Base-by-base conservation (phyloP, 2,888 invertebrate genomes). In the Vanessa cardui region DNA sequence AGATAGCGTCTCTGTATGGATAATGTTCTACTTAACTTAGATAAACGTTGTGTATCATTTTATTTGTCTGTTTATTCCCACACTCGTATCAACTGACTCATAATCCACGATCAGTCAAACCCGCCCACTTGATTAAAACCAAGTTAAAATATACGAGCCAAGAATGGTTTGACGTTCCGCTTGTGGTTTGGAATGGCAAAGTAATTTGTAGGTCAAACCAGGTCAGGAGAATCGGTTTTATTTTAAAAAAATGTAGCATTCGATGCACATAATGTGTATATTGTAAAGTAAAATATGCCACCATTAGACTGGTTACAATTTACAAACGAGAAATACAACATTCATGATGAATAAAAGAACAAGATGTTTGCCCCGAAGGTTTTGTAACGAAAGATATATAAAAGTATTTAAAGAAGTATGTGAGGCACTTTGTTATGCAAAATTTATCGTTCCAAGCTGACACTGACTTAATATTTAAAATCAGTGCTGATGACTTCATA, bases 301-400 rank as follows among this genome's bases (percentile, higher is more conserved):
- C 83, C 83, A 81, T 85, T 84, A 81, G 67, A 76, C 74, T 78
- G 73, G 77, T 84, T 76, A 83, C 84, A 82, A 73, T 77, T 83
- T 76, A 83, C 84, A 83, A 89, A 90, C 90, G 77, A 86, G 89
- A 87, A 86, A 82, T 80, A 85, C 86, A 85, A 86, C 87, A 85
- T 83, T 85, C 82, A 78, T 85, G 82, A 80, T 86, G 87, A 87
- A 88, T 86, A 86, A 88, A 88, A 88, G 81, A 87, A 86, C 83
- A 78, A 72, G 75, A 74, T n/a, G 80, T 84, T 83, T 82, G 79
- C 61, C 58, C 70, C 56, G 70, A 64, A 84, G 83, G 82, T 82
- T 81, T 83, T 83, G 83, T 84, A 83, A 82, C 83, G 80, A 80
- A 68, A 39, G 52, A 66, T 66, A 58, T 64, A 62, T 68, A 20